phyloP scores from a whole-genome alignment of 2,888 invertebrate species.

The Alsophila aescularia region DNA sequence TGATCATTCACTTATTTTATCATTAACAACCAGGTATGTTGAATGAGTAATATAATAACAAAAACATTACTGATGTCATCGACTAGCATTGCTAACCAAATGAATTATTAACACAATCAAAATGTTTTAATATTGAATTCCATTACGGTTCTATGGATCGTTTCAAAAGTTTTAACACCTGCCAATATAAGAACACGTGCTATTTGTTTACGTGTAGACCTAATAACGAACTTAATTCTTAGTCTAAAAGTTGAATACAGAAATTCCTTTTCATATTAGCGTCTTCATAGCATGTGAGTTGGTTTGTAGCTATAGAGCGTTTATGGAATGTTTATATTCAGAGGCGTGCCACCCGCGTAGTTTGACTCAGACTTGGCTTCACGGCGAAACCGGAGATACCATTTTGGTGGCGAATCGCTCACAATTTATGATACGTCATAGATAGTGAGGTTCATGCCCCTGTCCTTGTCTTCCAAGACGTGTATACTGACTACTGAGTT shows the following conservation, averaged over 20 bases:
- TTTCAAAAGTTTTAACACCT: conserved; percentile 19
- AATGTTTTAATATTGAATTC: conserved; percentile 5
- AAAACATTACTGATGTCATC: conserved; percentile 58
- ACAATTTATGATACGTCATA: conserved; percentile 47
- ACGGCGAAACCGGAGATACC: conserved; percentile 66
- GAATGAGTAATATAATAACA: conserved; percentile 53
- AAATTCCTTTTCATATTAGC: conserved; percentile 40
- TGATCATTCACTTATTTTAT: conserved; percentile 50
- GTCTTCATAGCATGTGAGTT: conserved; percentile 40
- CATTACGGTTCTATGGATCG: background rate
- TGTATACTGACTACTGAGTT: conserved; percentile 20
- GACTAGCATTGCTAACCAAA: conserved; percentile 25
- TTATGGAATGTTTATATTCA: conserved; percentile 73
- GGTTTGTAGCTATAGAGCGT: conserved; percentile 55
- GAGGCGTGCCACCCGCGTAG: conserved; percentile 75
- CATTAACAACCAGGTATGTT: conserved; percentile 54
- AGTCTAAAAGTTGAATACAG: conserved; percentile 22
- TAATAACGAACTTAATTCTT: background rate
- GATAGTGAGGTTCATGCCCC: conserved; percentile 29
- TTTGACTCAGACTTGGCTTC: conserved; percentile 50
- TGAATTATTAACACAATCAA: conserved; percentile 20
- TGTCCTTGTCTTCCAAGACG: conserved; percentile 12
- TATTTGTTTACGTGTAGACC: background rate
- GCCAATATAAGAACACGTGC: background rate
- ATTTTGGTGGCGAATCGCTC: conserved; percentile 52